Evolutionary conservation across 2,113 vertebrate species (phyloP).

Genomic region (Daboia siamensis): DNA sequence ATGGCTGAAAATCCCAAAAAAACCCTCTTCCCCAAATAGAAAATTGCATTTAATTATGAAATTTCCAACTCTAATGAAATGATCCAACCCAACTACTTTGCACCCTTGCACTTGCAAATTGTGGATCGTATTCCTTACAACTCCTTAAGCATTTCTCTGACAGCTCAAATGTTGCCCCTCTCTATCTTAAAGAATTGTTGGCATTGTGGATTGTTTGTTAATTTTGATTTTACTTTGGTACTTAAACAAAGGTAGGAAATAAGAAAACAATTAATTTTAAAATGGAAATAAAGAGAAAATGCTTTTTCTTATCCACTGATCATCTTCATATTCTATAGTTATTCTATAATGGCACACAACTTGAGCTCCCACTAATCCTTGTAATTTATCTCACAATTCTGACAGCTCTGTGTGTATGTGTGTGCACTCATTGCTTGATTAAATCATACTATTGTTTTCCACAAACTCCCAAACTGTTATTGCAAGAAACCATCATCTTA

Average conservation of each 20-base stretch:
- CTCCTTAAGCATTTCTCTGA: not conserved
- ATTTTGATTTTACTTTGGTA: not conserved
- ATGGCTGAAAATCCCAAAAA: not conserved
- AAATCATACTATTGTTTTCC: not conserved
- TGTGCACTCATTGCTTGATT: not conserved
- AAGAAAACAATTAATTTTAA: not conserved
- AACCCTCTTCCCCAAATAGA: not conserved
- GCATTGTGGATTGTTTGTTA: not conserved
- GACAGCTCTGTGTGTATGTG: not conserved
- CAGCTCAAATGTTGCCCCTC: no score
- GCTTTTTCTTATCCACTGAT: not conserved
- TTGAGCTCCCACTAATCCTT: not conserved
- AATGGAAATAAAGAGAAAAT: not conserved
- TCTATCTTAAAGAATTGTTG: not conserved
- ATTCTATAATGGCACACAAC: not conserved
- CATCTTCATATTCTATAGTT: not conserved
- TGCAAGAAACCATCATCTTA: not conserved
- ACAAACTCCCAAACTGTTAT: not conserved
- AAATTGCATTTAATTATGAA: not conserved
- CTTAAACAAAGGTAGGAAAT: not conserved
- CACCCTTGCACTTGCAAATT: not conserved
- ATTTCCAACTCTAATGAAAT: not conserved
- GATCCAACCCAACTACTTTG: not conserved
- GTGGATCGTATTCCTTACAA: not conserved
- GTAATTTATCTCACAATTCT: not conserved